Evolutionary conservation across 2,113 vertebrate species (phyloP), one percentile per base, ranked within the genome.

Genomic region (Electrona antarctica): DNA sequence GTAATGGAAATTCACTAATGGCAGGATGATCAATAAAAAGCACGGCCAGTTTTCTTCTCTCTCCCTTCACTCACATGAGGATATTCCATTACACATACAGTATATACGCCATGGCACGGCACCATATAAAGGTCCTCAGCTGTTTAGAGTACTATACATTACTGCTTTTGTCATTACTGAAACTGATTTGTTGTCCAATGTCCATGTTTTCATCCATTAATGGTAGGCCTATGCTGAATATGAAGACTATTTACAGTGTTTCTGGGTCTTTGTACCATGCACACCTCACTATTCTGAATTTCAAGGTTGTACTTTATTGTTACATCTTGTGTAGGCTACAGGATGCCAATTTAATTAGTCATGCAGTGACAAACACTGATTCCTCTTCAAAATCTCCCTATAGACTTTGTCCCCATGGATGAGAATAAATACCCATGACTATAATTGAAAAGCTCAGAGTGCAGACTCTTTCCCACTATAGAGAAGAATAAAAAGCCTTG

Each of bases 1-100:
- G 61, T 89, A 91, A 91, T 91, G 90, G 90, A 78, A 82, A 84
- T 80, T 73, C 82, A 76, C 86, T 92, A 92, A 92, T 89, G 89
- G 85, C 64, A 68, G 66, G 55, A 64, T 80, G 86, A 88, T 93
- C 88, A 88, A 89, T 91, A 91, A 21, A 81, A 78, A 81, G 71
- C 81, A 73, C 54, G 60, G 75, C 76, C 80, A 72, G 29, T 82
- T 63, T 76, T 71, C 77, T 82, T 86, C 66, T 28, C 72, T 10
- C 45, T 50, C 55, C 41, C 49, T 79, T 65, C 46, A 62, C 57
- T 80, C 56, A 74, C 61, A 57, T 80, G 50, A 55, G 41, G 54
- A 64, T 80, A 76, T 77, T 74, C 75, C 60, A 71, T 71, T 78
- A 79, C 75, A 70, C 57, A 46, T 55, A 65, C 5, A 55, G 61